Conservation (phyloP, 1,140 invertebrate genomes). For the Polypedilum vanderplanki region DNA sequence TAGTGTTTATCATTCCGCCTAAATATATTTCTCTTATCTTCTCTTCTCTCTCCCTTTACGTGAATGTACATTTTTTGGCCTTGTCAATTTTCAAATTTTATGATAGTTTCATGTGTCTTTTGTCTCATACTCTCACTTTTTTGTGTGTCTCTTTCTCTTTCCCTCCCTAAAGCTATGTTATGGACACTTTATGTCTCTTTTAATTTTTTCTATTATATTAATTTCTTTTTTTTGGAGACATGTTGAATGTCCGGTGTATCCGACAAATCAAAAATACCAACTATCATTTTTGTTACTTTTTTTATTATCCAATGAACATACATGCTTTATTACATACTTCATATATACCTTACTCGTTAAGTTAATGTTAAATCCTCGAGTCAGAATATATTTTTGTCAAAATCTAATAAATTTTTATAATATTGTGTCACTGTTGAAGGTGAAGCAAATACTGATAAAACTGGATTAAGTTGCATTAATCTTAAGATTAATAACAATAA, state of each 20-base stretch:
- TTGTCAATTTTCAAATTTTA: too few species aligned
- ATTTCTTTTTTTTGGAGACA: neutral
- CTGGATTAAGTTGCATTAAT: slow-evolving; percentile 26
- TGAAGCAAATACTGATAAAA: slow-evolving; percentile 15
- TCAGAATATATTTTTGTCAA: too few species aligned
- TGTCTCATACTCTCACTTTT: neutral
- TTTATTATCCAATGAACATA: neutral
- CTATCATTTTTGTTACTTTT: too few species aligned
- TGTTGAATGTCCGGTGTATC: neutral
- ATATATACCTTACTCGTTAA: too few species aligned
- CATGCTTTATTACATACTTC: neutral
- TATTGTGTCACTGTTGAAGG: neutral
- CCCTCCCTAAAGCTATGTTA: neutral
- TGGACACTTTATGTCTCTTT: neutral
- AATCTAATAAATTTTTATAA: too few species aligned
- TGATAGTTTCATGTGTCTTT: neutral
- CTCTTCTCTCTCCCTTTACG: too few species aligned
- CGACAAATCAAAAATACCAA: neutral
- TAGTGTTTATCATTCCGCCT: too few species aligned
- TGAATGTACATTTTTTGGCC: too few species aligned
- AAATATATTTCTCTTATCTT: too few species aligned
- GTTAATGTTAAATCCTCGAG: too few species aligned
- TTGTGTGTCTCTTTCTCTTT: neutral
- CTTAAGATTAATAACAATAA: slow-evolving; percentile 23
- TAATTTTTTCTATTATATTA: neutral